A percentile compares a stretch with the other conserved stretches of the same genome.
Evolutionary conservation across 1,140 invertebrate species (phyloP).

Genomic region (Chionoecetes opilio): DNA sequence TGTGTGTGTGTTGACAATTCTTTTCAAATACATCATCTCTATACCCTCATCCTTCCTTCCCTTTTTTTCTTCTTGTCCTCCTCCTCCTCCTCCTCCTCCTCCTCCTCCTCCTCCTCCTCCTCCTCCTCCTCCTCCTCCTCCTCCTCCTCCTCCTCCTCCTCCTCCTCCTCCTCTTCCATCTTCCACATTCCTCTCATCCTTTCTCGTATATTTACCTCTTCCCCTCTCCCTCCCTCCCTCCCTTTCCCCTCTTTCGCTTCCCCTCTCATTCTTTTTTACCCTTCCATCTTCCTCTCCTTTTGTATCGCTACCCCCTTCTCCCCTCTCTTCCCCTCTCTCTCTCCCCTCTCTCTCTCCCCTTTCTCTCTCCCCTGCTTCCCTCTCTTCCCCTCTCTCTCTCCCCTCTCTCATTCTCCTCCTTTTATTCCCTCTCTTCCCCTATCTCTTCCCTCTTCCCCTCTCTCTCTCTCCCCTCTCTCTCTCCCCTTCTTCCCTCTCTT

Average conservation of each 20-base stretch:
- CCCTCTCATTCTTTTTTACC: neutral
- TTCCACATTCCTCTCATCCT: neutral
- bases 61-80: neutral
- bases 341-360: neutral
- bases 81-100: neutral
- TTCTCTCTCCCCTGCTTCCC: too few relatives aligned
- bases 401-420: slow-evolving; percentile 25
- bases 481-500: neutral
- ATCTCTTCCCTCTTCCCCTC: neutral
- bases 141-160: neutral
- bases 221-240: neutral
- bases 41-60: neutral
- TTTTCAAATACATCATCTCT: neutral
- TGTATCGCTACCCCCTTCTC: neutral
- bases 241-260: neutral
- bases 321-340: neutral
- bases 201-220: neutral
- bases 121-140: neutral
- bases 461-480: neutral
- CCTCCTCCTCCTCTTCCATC: neutral
- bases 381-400: neutral
- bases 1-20: neutral
- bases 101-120: neutral
- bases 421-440: neutral
- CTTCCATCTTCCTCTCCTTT: neutral